Conservation (phyloP, 64 coral and sea anemone species). For the Pachyseris speciosa region DNA sequence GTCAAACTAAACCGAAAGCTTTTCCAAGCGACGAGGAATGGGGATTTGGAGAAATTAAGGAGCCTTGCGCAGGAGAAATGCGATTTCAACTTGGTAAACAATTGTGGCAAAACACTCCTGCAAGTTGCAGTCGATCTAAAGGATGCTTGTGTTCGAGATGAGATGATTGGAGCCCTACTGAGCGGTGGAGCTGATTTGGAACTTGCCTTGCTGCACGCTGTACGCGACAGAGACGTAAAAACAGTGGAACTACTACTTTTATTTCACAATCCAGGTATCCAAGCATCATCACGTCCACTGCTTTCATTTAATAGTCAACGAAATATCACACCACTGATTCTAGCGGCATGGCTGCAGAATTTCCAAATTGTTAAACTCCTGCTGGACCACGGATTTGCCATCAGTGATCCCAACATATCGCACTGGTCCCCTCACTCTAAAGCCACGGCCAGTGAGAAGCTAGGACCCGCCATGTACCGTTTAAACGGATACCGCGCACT, state of each 20-base stretch:
- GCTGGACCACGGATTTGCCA: constrained; percentile 11
- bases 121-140: background rate
- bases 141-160: background rate
- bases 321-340: constrained; percentile 12
- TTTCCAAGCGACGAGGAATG: background rate
- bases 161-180: background rate
- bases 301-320: background rate
- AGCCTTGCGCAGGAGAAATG: background rate
- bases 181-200: constrained; percentile 20
- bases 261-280: background rate
- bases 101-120: background rate
- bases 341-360: constrained; percentile 21
- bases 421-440: background rate
- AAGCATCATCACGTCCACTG: background rate
- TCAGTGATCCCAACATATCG: background rate
- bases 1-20: background rate
- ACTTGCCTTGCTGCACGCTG: background rate
- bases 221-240: background rate
- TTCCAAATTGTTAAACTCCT: constrained; percentile 29
- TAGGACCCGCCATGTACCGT: constrained; percentile 7
- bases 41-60: constrained; percentile 1
- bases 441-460: background rate
- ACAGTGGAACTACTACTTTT: background rate
- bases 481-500: constrained; percentile 33
- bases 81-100: background rate